Evolutionary conservation across 1,140 invertebrate species (phyloP), one percentile per base, ranked within the genome.

Genomic region (Ostrea edulis): DNA sequence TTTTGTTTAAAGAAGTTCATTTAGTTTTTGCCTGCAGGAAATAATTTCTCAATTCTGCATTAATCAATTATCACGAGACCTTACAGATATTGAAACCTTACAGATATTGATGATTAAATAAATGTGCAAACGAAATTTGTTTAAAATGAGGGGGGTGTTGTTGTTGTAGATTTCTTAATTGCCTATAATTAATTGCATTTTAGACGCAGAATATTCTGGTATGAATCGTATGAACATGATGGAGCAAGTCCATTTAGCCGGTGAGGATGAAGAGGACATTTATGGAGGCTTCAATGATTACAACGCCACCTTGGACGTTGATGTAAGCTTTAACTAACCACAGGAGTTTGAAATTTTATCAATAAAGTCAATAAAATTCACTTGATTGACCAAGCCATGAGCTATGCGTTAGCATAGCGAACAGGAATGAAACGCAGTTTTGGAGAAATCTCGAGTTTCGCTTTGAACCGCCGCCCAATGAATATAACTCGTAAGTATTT

Each of bases 261-360:
- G 93, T 77, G 94, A 95, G 88, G 93, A 94, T 91, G 94, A 95
- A 90, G 96, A 96, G 89, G 96, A 97, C 93, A 93, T 97, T 82
- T 97, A 97, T 94, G 95, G 95, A 55, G 97, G 96, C 51, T 97
- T 96, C 91, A 96, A 97, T 95, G 96, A 97, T 88, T 96, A 96
- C 91, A 96, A 96, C 90, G 96, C 96, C 12, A 95, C 95, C 9
- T 95, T 97, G 51, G 96, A 96, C 90, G 96, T 96, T 25, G 96
- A 95, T 84, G 95, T 95, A 88, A 92, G 93, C 92, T 52, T 84
- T n/a, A 22, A n/a, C n/a, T n/a, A n/a, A n/a, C n/a, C n/a, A n/a
- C n/a, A n/a, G n/a, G n/a, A n/a, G n/a, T n/a, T n/a, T n/a, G n/a
- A n/a, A n/a, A n/a, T n/a, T n/a, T n/a, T n/a, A n/a, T n/a, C n/a